phyloP scores from a whole-genome alignment of 1,140 invertebrate genomes.

The Anoplophora glabripennis region DNA sequence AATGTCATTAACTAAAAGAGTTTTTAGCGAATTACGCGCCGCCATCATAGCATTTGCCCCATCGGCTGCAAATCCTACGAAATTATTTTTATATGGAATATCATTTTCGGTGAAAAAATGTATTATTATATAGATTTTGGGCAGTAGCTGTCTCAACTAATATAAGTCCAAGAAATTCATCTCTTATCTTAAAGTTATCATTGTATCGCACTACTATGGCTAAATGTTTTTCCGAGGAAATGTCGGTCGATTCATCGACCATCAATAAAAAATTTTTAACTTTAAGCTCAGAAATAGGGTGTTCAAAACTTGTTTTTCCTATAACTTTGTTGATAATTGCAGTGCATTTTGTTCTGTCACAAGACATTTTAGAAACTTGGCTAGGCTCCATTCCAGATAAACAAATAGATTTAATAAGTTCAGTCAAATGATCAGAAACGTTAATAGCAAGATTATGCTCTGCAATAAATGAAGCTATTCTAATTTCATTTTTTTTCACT shows the following conservation, averaged over 20 bases:
- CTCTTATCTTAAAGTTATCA: constrained; percentile 32
- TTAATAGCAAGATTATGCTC: constrained; percentile 5
- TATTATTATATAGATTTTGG: too few relatives aligned
- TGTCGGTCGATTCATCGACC: constrained; percentile 13
- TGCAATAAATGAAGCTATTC: constrained; percentile 6
- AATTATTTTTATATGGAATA: constrained; percentile 44
- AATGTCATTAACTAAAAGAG: background rate
- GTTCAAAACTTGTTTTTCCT: background rate
- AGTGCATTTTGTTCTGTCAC: constrained; percentile 21
- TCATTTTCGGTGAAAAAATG: constrained; percentile 37
- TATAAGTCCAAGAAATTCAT: constrained; percentile 40
- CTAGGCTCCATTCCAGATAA: constrained; percentile 19
- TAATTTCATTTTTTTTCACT: background rate
- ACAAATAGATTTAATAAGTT: background rate
- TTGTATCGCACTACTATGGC: constrained; percentile 1
- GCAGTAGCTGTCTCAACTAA: background rate
- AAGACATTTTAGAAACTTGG: constrained; percentile 14
- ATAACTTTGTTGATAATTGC: constrained; percentile 16
- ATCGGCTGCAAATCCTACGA: constrained; percentile 47
- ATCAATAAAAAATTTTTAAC: constrained; percentile 6
- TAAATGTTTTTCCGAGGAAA: constrained; percentile 6
- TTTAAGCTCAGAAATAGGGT: background rate
- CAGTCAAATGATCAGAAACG: background rate
- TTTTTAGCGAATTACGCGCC: constrained; percentile 35
- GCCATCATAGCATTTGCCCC: constrained; percentile 46